Evolutionary conservation across 2,113 vertebrate genomes (phyloP).

Genomic region (Vicugna pacos): DNA sequence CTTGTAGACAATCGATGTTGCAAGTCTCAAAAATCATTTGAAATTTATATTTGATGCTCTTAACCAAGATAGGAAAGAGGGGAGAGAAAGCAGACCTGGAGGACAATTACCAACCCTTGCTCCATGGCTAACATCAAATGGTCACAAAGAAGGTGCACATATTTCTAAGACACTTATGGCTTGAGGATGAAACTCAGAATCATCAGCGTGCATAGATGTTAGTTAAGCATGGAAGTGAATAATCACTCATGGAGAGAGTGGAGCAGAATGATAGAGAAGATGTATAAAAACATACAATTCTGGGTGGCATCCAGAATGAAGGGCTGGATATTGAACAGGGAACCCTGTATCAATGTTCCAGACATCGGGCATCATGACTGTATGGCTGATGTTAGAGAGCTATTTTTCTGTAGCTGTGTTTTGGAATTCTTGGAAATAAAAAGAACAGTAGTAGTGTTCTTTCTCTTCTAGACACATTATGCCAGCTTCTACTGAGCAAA

Average conservation of each 20-base stretch:
- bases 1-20: neutral
- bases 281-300: too few relatives aligned
- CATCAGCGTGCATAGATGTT: too few relatives aligned
- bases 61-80: neutral
- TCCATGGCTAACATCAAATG: neutral
- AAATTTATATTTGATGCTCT: neutral
- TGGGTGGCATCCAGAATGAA: neutral
- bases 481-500: neutral
- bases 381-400: neutral
- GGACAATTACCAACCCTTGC: neutral
- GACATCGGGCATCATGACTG: fast-evolving
- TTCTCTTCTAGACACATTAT: neutral
- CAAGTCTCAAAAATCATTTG: neutral
- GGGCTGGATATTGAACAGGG: fast-evolving
- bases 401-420: neutral
- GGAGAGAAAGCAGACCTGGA: neutral
- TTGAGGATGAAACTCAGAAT: neutral
- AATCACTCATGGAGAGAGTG: neutral
- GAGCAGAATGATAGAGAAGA: neutral
- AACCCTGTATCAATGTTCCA: fast-evolving
- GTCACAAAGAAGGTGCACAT: fast-evolving
- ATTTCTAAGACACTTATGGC: neutral
- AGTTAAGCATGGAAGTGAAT: neutral
- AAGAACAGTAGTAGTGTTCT: neutral
- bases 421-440: slow-evolving; percentile 28